phyloP scores from a whole-genome alignment of 2,888 invertebrate species.

The Calliphora vomitoria region DNA sequence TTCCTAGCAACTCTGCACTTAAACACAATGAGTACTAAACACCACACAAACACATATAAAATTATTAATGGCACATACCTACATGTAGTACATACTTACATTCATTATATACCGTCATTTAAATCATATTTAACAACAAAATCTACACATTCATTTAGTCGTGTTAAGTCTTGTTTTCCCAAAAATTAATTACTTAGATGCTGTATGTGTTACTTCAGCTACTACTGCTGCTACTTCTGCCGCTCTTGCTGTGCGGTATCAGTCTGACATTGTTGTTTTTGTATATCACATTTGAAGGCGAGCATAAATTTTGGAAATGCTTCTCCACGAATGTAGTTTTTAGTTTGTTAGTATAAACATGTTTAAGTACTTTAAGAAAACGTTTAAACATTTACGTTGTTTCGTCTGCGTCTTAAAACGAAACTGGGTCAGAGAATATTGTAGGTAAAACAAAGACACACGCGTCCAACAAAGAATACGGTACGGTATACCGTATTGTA shows the following conservation, averaged over 20 bases:
- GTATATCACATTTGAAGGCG: neutral
- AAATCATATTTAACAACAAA: neutral
- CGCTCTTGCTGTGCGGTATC: neutral
- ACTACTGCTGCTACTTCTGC: neutral
- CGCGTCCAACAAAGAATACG: neutral
- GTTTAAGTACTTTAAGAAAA: constrained; percentile 42
- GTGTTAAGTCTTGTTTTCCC: constrained; percentile 16
- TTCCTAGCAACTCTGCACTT: neutral
- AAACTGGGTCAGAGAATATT: constrained; percentile 48
- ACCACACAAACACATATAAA: neutral
- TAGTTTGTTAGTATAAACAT: constrained; percentile 21
- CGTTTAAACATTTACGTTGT: constrained; percentile 51
- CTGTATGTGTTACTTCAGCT: neutral
- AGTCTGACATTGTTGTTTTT: neutral
- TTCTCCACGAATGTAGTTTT: neutral
- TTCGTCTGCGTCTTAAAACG: constrained; percentile 9
- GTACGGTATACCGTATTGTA: neutral
- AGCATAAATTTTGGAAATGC: neutral
- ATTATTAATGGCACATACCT: neutral
- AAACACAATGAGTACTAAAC: neutral
- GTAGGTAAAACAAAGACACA: neutral
- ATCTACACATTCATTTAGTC: neutral
- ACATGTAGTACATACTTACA: neutral
- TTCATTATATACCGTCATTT: constrained; percentile 2
- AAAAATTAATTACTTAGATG: constrained; percentile 25